phyloP scores from a whole-genome alignment of 1,140 invertebrate species.

The Panagrolaimus sp. region DNA sequence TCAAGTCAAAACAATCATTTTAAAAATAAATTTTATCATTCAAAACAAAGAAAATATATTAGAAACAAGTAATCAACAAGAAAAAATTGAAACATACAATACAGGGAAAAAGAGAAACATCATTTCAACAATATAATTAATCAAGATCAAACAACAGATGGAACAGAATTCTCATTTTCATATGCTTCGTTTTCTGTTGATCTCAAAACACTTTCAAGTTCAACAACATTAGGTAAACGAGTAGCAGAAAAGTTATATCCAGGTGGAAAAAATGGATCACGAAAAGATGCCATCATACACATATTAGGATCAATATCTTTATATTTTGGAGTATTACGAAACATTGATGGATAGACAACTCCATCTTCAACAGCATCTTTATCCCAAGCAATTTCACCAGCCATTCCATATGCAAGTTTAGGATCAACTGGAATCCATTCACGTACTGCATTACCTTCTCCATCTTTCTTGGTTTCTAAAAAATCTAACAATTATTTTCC shows the following conservation, averaged over 20 bases:
- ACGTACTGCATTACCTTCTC: background rate
- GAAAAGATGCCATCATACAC: constrained; percentile 37
- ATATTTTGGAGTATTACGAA: constrained; percentile 33
- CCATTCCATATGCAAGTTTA: constrained; percentile 45
- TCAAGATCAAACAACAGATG: no score
- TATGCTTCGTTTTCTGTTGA: constrained; percentile 46
- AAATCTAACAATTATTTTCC: constrained; percentile 3
- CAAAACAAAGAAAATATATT: no score
- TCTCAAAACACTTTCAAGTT: constrained; percentile 39
- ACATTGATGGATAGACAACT: constrained; percentile 38
- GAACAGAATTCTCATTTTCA: constrained; percentile 22
- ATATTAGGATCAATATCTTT: constrained; percentile 24
- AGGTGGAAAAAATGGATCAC: constrained; percentile 49
- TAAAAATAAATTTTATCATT: no score
- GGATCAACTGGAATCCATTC: constrained; percentile 45
- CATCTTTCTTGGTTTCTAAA: constrained; percentile 3
- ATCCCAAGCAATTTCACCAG: constrained; percentile 42
- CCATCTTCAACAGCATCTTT: constrained; percentile 35
- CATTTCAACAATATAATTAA: no score
- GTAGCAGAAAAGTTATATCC: constrained; percentile 46
- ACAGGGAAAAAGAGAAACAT: no score
- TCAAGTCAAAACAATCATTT: no score
- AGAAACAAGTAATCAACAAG: no score
- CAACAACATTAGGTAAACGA: constrained; percentile 39
- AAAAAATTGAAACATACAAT: no score